Evolutionary conservation across 2,888 invertebrate species (phyloP).

Genomic region (Melanostoma scalare): DNA sequence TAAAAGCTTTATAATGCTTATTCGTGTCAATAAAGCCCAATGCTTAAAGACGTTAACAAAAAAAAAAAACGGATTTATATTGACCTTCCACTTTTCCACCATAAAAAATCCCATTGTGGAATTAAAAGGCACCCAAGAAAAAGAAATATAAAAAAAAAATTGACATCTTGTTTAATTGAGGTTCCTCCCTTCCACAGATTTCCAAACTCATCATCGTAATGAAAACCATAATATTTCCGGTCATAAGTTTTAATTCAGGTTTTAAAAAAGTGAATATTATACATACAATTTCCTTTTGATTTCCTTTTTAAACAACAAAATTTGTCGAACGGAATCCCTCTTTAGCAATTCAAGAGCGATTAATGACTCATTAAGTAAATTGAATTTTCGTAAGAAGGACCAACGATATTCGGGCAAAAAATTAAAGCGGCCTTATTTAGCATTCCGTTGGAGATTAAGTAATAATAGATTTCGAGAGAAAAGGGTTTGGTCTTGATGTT

Average conservation of each 20-base stretch:
- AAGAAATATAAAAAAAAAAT: background rate
- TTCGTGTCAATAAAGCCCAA: background rate
- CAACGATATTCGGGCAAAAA: no score
- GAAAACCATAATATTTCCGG: constrained; percentile 1
- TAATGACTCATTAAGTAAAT: constrained; percentile 11
- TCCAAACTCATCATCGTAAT: background rate
- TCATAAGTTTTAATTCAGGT: constrained; percentile 11
- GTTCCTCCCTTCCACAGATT: background rate
- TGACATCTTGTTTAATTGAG: constrained; percentile 7
- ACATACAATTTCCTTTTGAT: background rate
- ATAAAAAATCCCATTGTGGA: background rate
- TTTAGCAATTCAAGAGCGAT: background rate
- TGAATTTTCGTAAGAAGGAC: background rate
- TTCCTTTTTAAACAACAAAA: background rate
- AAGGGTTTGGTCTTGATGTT: no score
- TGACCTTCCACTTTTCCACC: background rate
- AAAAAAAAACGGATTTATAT: background rate
- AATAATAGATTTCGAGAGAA: no score
- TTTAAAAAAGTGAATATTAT: background rate
- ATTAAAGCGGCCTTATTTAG: no score
- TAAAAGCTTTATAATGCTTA: constrained; percentile 1
- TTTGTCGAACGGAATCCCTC: background rate
- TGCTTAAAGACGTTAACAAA: no score
- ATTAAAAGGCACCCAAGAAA: background rate
- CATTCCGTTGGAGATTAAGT: no score